Base-by-base conservation (phyloP, 2,113 vertebrate species). In the Hippocampus zosterae region DNA sequence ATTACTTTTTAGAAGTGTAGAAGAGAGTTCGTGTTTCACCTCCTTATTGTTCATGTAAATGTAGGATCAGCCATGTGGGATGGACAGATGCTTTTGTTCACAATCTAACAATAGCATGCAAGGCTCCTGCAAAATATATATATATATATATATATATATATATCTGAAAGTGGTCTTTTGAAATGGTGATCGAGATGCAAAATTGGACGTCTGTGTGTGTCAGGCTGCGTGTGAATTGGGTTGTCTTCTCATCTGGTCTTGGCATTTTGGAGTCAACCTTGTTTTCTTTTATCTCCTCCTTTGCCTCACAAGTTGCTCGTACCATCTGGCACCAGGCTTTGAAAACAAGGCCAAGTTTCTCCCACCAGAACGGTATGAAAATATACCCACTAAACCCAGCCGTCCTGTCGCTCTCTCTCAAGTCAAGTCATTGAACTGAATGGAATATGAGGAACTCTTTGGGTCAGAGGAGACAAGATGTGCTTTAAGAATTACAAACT, bases 311-410 rank as follows among this genome's bases (percentile, higher is more conserved):
- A 88, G 85, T 89, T 85, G 84, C 83, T 84, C 80, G 83, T 75
- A 84, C 88, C 90, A 91, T 90, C 88, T 91, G 89, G 89, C 85
- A 83, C 50, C 69, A 50, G 69, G 81, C 89, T 91, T 91, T 90
- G 89, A 91, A 89, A 91, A 90, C 62, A 84, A 91, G 90, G 88
- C 90, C 89, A 91, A 91, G 85, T 85, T 84, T 87, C 87, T 87
- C 88, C 88, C 88, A 90, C 85, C 88, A 90, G 88, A 86, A 91
- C 84, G 88, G 85, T 83, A 88, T 79, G 87, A 87, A 88, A 90
- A 86, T 82, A 88, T 84, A 88, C 72, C 77, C 84, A 73, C 85
- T 78, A 81, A 60, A 90, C 66, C 71, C 81, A 74, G 75, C 80
- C 84, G 70, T 85, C 78, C 86, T 81, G 67, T 85, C 81, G 67